These are phyloP conservation scores for Sycophila texana DNA, from an alignment of 2,888 invertebrate species.

Conservation along the genomic window DNA sequence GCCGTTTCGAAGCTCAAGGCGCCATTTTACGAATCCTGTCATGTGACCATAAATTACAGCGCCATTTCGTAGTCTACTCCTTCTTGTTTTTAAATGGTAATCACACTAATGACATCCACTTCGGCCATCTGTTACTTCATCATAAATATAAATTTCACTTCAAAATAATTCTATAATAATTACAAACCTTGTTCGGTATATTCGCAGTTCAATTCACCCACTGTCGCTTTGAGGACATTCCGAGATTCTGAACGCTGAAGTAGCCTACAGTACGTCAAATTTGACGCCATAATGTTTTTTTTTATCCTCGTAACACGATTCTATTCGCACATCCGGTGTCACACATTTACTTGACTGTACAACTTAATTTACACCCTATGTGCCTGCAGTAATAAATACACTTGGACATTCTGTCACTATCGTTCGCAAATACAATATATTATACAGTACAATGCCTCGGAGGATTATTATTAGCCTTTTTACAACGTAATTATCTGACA, in stretches of 20 bases:
- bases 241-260: neutral
- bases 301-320: neutral
- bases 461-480: constrained; percentile 40
- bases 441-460: constrained; percentile 51
- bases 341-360: constrained; percentile 43
- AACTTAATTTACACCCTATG: constrained; percentile 41
- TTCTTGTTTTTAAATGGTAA: neutral
- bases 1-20: no score
- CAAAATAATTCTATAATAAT: constrained; percentile 52
- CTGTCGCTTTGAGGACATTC: constrained; percentile 30
- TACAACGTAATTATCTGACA: constrained; percentile 38
- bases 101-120: constrained; percentile 18
- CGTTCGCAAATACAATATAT: constrained; percentile 41
- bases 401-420: constrained; percentile 31
- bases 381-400: constrained; percentile 50
- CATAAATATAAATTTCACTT: constrained; percentile 52
- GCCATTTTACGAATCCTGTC: no score
- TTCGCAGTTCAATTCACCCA: neutral
- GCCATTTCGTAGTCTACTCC: no score
- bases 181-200: constrained; percentile 27
- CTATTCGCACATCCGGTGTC: constrained; percentile 25
- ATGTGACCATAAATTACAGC: no score
- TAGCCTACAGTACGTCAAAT: neutral
- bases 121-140: constrained; percentile 5
- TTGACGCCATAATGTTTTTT: constrained; percentile 25